phyloP scores from a whole-genome alignment of 2,888 invertebrate species.

The Stictocephala bisonia region DNA sequence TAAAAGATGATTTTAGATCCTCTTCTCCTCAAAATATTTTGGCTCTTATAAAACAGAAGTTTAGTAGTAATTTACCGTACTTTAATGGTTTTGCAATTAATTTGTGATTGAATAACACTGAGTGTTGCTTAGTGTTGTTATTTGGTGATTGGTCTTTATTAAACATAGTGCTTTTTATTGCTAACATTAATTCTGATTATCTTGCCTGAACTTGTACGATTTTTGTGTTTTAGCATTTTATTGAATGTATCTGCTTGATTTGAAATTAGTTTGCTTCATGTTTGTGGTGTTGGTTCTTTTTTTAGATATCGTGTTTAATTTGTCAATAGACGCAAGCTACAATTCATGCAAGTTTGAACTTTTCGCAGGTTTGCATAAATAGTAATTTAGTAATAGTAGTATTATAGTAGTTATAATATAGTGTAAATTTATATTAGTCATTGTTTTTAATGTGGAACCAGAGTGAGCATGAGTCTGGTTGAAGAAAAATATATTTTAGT shows the following conservation, averaged over 20 bases:
- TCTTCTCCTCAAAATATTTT: too few relatives aligned
- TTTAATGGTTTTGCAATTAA: too few relatives aligned
- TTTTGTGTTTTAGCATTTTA: too few relatives aligned
- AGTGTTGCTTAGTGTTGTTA: not conserved
- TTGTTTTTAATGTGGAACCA: too few relatives aligned
- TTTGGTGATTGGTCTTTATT: not conserved
- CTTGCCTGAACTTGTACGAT: not conserved
- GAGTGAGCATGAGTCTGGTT: too few relatives aligned
- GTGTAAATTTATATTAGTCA: not conserved
- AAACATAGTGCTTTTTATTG: not conserved
- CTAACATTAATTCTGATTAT: not conserved
- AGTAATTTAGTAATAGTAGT: not conserved
- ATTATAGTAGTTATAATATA: not conserved
- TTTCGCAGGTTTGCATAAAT: conserved; percentile 40
- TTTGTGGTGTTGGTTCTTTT: conserved; percentile 38
- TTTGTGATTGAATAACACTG: not conserved
- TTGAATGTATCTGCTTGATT: too few relatives aligned
- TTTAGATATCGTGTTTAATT: conserved; percentile 44
- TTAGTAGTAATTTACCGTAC: too few relatives aligned
- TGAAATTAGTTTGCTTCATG: not conserved
- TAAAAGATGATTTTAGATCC: too few relatives aligned
- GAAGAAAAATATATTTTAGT: too few relatives aligned
- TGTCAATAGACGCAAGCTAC: conserved; percentile 34
- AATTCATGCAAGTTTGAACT: conserved; percentile 38
- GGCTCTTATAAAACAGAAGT: too few relatives aligned